Percentiles rank a stretch among this genome's conserved stretches.
phyloP scores from a whole-genome alignment of 2,113 vertebrate genomes.

The Crypturellus undulatus region DNA sequence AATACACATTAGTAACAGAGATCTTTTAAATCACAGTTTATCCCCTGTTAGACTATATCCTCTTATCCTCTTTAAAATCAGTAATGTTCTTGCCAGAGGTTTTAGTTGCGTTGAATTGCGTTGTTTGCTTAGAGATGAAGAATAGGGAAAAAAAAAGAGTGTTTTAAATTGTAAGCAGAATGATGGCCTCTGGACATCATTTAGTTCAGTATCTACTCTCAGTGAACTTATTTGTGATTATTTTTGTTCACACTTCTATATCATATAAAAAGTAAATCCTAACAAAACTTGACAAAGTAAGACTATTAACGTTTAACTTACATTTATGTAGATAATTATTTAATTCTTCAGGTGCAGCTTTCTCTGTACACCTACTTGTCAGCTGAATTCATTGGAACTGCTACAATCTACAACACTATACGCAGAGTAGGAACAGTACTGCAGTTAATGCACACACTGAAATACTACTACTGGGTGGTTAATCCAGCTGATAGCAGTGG shows the following conservation, averaged over 20 bases:
- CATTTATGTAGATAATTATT: background rate
- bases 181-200: background rate
- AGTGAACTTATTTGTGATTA: background rate
- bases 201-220: background rate
- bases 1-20: background rate
- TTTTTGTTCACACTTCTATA: background rate
- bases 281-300: background rate
- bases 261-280: background rate
- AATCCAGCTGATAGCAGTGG: conserved; percentile 90
- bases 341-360: conserved; percentile 86
- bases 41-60: background rate
- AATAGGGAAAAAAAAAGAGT: background rate
- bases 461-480: conserved; percentile 97
- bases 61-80: background rate
- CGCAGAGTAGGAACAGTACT: conserved; percentile 95
- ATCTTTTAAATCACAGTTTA: background rate
- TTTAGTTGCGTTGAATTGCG: background rate
- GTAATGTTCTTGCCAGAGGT: background rate
- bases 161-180: background rate
- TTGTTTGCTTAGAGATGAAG: background rate
- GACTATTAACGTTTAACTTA: background rate
- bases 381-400: conserved; percentile 95
- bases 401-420: conserved; percentile 94
- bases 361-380: conserved; percentile 96
- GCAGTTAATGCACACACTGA: conserved; percentile 94